These are phyloP conservation scores for Orycteropus afer DNA, from an alignment of 2,113 vertebrate genomes.

Conservation along the genomic window DNA sequence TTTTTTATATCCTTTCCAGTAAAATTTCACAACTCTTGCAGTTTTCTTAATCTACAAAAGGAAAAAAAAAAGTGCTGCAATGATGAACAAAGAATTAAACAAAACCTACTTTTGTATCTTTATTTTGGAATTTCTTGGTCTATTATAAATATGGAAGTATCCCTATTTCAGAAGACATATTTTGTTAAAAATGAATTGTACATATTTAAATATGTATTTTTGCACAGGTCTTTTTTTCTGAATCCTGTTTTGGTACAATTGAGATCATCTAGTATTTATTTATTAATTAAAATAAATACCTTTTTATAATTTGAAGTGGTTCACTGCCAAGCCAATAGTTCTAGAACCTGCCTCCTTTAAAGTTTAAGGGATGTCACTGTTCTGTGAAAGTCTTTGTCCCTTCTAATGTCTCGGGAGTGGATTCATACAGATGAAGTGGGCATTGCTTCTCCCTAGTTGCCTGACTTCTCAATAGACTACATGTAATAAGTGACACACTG, in stretches of 20 bases:
- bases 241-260: constrained; percentile 98
- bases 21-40: constrained; percentile 88
- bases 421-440: constrained; percentile 69
- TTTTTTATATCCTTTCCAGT: constrained; percentile 91
- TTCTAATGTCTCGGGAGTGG: constrained; percentile 84
- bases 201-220: constrained; percentile 99
- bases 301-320: constrained; percentile 98
- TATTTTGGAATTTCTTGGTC: constrained; percentile 92
- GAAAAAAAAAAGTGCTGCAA: constrained; percentile 89
- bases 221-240: constrained; percentile 99
- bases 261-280: constrained; percentile 99
- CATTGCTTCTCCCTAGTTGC: constrained; percentile 87
- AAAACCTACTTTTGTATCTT: constrained; percentile 91
- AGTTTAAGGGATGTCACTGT: constrained; percentile 84
- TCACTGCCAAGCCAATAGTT: constrained; percentile 98
- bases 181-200: constrained; percentile 99
- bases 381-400: constrained; percentile 83
- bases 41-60: constrained; percentile 90
- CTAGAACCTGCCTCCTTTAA: constrained; percentile 91
- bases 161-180: constrained; percentile 99
- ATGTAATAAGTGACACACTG: constrained; percentile 85
- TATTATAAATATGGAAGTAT: constrained; percentile 96
- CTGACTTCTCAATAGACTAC: constrained; percentile 87
- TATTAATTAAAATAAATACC: constrained; percentile 93
- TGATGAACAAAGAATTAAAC: constrained; percentile 91